Conservation (phyloP, 2,888 invertebrate genomes). For the Agriopis leucophaearia region DNA sequence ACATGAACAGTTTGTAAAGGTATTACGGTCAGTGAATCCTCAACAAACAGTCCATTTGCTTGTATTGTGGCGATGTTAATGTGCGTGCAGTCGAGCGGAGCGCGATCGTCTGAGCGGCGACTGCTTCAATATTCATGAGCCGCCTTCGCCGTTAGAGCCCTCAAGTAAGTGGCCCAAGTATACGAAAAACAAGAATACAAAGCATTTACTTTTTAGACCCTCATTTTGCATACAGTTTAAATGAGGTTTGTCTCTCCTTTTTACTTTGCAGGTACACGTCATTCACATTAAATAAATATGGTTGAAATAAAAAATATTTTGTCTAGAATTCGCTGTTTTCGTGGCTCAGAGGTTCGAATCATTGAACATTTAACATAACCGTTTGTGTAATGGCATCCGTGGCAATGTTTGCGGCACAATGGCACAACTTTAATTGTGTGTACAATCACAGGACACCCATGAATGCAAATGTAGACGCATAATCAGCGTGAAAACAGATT, state of each 20-base stretch:
- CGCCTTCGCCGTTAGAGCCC: slow-evolving; percentile 64
- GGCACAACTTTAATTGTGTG: slow-evolving; percentile 48
- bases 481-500: slow-evolving; percentile 9
- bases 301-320: neutral
- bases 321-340: slow-evolving; percentile 30
- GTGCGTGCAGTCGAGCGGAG: slow-evolving; percentile 60
- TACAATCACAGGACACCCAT: slow-evolving; percentile 25
- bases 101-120: slow-evolving; percentile 56
- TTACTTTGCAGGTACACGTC: slow-evolving; percentile 16
- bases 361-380: slow-evolving; percentile 68
- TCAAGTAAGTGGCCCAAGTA: slow-evolving; percentile 54
- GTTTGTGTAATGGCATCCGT: slow-evolving; percentile 67
- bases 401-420: slow-evolving; percentile 49
- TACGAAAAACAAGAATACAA: slow-evolving; percentile 44
- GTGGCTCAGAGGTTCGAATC: slow-evolving; percentile 52
- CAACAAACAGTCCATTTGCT: slow-evolving; percentile 64
- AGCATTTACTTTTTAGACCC: slow-evolving; percentile 44
- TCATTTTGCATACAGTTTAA: slow-evolving; percentile 38
- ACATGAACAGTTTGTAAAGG: slow-evolving; percentile 32
- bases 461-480: slow-evolving; percentile 16
- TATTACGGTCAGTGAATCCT: slow-evolving; percentile 43
- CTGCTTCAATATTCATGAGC: slow-evolving; percentile 80
- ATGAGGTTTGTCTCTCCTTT: slow-evolving; percentile 29
- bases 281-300: slow-evolving; percentile 6
- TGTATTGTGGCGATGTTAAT: slow-evolving; percentile 68